Conservation (phyloP, 1,140 invertebrate genomes). For the Caenorhabditis briggsae region DNA sequence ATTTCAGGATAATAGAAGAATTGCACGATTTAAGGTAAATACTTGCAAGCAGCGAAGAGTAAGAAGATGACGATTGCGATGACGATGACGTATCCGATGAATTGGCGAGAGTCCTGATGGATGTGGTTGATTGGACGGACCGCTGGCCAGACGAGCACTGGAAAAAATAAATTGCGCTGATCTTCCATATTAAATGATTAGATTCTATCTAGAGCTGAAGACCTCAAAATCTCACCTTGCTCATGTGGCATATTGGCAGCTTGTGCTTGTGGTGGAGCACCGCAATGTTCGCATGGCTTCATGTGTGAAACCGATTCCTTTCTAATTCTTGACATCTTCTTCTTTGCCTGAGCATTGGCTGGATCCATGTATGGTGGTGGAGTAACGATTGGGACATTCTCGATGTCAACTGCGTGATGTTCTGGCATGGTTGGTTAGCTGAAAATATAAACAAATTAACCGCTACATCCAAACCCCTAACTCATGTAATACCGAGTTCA, state of each 20-base stretch:
- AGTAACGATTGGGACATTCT: constrained; percentile 38
- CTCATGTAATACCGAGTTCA: neutral
- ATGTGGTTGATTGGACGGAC: constrained; percentile 59
- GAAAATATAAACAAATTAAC: neutral
- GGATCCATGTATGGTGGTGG: constrained; percentile 64
- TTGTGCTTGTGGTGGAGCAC: constrained; percentile 43
- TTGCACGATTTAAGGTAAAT: constrained; percentile 58
- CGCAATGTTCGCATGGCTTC: constrained; percentile 41
- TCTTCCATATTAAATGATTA: too few relatives aligned
- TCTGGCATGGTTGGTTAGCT: constrained; percentile 43
- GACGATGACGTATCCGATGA: constrained; percentile 63
- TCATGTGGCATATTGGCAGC: constrained; percentile 8
- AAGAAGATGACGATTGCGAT: constrained; percentile 63
- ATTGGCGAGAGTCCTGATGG: constrained; percentile 54
- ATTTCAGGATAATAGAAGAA: neutral
- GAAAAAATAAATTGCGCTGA: neutral
- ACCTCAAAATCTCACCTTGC: constrained; percentile 4
- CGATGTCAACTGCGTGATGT: constrained; percentile 20
- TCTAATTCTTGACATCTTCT: constrained; percentile 44
- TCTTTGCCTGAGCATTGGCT: constrained; percentile 55
- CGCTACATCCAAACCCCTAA: too few relatives aligned
- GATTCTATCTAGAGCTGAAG: neutral
- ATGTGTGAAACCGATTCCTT: constrained; percentile 29
- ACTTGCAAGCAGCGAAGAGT: constrained; percentile 63
- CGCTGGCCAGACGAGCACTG: constrained; percentile 62